These are phyloP conservation scores for Hipposideros larvatus DNA, from an alignment of 2,797 vertebrate species.

Conservation along the genomic window DNA sequence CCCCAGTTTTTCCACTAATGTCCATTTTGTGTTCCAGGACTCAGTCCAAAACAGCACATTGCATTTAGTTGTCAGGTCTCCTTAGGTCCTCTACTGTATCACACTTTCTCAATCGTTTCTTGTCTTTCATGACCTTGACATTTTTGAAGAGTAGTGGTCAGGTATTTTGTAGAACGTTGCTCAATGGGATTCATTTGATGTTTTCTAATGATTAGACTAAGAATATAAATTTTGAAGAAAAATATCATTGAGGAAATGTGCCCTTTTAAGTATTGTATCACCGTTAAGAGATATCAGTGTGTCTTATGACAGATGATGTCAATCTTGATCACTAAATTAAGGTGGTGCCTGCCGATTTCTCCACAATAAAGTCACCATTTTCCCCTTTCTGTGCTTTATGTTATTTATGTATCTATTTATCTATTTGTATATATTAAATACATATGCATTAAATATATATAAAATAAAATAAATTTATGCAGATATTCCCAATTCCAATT, in stretches of 20 bases:
- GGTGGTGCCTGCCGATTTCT: background rate
- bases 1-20: background rate
- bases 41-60: background rate
- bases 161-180: background rate
- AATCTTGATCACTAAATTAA: background rate
- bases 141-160: background rate
- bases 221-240: background rate
- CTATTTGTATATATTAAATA: background rate
- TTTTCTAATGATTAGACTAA: background rate
- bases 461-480: background rate
- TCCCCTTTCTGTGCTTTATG: background rate
- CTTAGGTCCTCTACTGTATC: background rate
- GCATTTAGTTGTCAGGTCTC: background rate
- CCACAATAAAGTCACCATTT: background rate
- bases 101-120: background rate
- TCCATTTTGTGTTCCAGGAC: background rate
- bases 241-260: background rate
- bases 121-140: background rate
- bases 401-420: background rate
- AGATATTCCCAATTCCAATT: background rate
- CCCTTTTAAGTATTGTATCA: background rate
- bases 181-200: background rate
- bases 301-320: background rate
- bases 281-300: background rate
- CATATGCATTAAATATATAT: background rate